phyloP scores from a whole-genome alignment of 2,797 vertebrate species.

The Urocyon cinereoargenteus region DNA sequence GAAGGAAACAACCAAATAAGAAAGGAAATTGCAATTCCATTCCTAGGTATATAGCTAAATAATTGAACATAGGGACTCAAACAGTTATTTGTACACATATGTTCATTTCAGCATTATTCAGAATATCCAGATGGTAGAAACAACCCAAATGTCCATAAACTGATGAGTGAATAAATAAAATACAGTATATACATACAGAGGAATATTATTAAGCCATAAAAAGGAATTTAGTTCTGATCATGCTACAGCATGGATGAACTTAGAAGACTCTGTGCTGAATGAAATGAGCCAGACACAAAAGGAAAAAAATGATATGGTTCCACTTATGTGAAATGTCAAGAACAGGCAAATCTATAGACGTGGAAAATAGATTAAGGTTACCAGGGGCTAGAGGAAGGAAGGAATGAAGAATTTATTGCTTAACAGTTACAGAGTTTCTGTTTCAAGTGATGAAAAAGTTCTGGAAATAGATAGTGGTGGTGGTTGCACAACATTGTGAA shows the following conservation, averaged over 20 bases:
- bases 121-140: background rate
- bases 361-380: background rate
- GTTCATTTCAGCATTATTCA: background rate
- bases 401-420: background rate
- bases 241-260: background rate
- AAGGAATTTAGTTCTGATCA: background rate
- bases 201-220: background rate
- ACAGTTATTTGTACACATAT: background rate
- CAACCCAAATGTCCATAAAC: background rate
- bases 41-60: background rate
- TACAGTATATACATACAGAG: background rate
- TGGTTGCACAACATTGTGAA: background rate
- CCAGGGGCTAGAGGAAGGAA: background rate
- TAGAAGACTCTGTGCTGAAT: background rate
- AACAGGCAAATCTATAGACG: background rate
- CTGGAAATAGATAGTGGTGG: background rate
- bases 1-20: background rate
- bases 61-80: background rate
- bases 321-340: background rate
- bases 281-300: background rate
- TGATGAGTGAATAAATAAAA: background rate
- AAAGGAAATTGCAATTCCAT: background rate
- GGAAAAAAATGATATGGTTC: background rate
- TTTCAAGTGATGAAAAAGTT: background rate
- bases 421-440: background rate